Percentiles rank a stretch among this genome's conserved stretches.
Evolutionary conservation across 2,797 vertebrate species (phyloP).

Genomic region (Scleropages formosus): DNA sequence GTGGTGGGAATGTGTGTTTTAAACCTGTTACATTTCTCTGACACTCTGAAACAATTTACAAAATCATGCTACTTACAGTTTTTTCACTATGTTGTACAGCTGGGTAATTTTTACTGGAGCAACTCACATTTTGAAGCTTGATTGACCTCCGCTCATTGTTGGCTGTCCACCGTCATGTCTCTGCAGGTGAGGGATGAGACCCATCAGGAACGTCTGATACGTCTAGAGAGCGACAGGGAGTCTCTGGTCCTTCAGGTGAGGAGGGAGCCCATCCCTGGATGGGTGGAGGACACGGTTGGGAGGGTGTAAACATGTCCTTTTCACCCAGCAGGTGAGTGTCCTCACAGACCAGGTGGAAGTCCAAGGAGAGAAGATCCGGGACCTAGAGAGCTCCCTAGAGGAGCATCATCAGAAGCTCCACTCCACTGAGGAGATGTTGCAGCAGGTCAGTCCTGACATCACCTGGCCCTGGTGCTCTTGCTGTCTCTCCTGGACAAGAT

Average conservation of each 20-base stretch:
- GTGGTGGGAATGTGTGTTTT: neutral
- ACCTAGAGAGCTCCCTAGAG: conserved; percentile 89
- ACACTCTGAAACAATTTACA: neutral
- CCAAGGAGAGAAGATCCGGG: conserved; percentile 96
- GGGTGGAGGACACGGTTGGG: conserved; percentile 42
- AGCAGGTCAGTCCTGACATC: conserved; percentile 75
- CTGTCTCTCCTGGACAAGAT: neutral
- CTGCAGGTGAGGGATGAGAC: conserved; percentile 87
- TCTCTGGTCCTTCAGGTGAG: conserved; percentile 94
- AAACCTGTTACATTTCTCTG: too few relatives aligned
- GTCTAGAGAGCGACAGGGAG: conserved; percentile 95
- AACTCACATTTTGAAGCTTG: neutral
- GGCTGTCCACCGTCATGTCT: neutral
- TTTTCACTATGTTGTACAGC: too few relatives aligned
- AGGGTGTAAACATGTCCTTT: conserved; percentile 43
- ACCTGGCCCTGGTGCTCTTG: neutral
- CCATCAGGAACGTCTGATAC: conserved; percentile 87
- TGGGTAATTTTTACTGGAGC: too few relatives aligned
- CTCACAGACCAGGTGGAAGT: conserved; percentile 98
- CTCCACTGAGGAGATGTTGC: conserved; percentile 95
- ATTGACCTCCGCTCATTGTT: neutral
- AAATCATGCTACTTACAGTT: too few relatives aligned
- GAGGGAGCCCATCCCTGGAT: conserved; percentile 33
- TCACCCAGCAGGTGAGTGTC: conserved; percentile 81
- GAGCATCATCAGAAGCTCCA: conserved; percentile 88